These are phyloP conservation scores for Neoitamus cyanurus DNA, from an alignment of 2,888 invertebrate genomes.

Conservation along the genomic window DNA sequence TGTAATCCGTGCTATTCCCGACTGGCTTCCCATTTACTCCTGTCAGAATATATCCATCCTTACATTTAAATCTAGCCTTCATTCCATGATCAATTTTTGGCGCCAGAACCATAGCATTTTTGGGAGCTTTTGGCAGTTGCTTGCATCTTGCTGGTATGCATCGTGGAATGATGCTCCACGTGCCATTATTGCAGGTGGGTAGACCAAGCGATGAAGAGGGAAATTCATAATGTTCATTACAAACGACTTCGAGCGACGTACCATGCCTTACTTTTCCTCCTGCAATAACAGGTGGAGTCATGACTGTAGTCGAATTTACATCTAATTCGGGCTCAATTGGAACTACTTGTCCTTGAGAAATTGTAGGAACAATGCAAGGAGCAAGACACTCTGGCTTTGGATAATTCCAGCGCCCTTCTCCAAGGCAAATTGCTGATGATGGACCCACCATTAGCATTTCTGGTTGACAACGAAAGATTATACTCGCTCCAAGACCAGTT, in stretches of 20 bases:
- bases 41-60: slow-evolving; percentile 89
- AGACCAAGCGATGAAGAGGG: slow-evolving; percentile 77
- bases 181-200: slow-evolving; percentile 92
- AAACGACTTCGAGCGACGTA: slow-evolving; percentile 79
- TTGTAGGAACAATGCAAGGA: slow-evolving; percentile 92
- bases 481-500: slow-evolving; percentile 89
- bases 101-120: slow-evolving; percentile 95
- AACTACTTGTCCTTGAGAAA: slow-evolving; percentile 80
- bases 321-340: slow-evolving; percentile 68
- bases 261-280: slow-evolving; percentile 75
- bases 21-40: slow-evolving; percentile 71
- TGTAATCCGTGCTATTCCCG: slow-evolving; percentile 70
- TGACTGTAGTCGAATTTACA: slow-evolving; percentile 62
- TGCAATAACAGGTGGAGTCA: slow-evolving; percentile 63
- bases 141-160: slow-evolving; percentile 87
- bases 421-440: slow-evolving; percentile 91
- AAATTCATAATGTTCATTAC: slow-evolving; percentile 87
- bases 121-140: slow-evolving; percentile 83
- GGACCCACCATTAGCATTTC: slow-evolving; percentile 91
- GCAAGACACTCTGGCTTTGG: slow-evolving; percentile 91
- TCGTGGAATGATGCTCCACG: slow-evolving; percentile 93
- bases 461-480: slow-evolving; percentile 93
- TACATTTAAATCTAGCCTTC: slow-evolving; percentile 92
- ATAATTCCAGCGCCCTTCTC: slow-evolving; percentile 95
- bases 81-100: slow-evolving; percentile 98